phyloP scores from a whole-genome alignment of 2,888 invertebrate species.

The Diploptera punctata region DNA sequence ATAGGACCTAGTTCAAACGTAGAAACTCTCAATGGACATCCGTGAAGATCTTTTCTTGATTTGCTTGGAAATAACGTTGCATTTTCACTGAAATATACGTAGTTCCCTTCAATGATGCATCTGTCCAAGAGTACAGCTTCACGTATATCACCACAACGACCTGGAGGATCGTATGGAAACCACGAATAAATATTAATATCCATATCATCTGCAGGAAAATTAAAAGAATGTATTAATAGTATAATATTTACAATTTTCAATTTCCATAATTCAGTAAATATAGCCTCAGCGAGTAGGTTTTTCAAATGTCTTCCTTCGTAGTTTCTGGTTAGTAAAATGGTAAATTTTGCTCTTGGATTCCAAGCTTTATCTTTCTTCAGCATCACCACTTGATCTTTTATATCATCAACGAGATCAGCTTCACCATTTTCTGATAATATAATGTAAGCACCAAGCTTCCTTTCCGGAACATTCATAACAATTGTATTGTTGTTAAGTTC shows the following conservation, averaged over 20 bases:
- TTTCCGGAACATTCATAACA: too few species aligned
- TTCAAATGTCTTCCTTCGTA: background rate
- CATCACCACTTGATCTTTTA: background rate
- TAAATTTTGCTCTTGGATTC: constrained; percentile 1
- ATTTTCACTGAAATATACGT: background rate
- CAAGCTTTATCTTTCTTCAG: background rate
- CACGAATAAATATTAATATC: background rate
- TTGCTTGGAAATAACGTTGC: background rate
- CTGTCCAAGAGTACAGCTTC: background rate
- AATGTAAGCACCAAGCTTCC: too few species aligned
- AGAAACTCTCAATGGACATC: background rate
- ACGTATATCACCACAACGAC: background rate
- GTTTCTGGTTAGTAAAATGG: background rate
- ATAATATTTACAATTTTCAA: background rate
- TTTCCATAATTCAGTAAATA: background rate
- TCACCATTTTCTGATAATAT: too few species aligned
- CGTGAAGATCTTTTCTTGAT: background rate
- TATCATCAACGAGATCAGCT: background rate
- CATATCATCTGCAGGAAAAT: background rate
- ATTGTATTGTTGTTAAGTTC: too few species aligned
- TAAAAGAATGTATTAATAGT: background rate
- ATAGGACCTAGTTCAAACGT: background rate
- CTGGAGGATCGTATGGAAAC: background rate
- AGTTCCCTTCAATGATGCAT: background rate
- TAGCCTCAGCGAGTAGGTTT: background rate